Conservation (phyloP, 2,888 invertebrate species). For the Melanostoma mellinum region DNA sequence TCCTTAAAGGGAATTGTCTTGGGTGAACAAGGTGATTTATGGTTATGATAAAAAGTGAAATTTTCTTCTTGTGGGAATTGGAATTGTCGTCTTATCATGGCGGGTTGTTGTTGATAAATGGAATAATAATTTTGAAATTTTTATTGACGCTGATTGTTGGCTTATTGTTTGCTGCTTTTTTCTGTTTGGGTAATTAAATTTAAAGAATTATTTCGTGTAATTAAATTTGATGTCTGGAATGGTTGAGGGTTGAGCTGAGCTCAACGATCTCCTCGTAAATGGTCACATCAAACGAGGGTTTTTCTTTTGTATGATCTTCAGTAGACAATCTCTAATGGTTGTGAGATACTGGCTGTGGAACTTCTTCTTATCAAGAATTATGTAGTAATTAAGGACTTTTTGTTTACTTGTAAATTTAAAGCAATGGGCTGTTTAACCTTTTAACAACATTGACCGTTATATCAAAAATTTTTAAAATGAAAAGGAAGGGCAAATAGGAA, state of each 20-base stretch:
- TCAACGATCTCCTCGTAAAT: conserved; percentile 22
- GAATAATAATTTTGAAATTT: conserved; percentile 68
- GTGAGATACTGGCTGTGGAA: conserved; percentile 9
- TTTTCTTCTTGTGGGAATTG: conserved; percentile 11
- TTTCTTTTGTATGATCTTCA: not conserved
- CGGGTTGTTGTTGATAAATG: conserved; percentile 59
- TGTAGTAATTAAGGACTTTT: no score
- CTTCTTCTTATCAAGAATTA: no score
- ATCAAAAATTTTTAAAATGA: no score
- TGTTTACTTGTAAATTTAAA: no score
- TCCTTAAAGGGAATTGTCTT: not conserved
- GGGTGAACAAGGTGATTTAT: conserved; percentile 62
- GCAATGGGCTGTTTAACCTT: no score
- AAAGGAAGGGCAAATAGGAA: no score
- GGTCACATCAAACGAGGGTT: not conserved
- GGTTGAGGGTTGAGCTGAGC: conserved; percentile 41
- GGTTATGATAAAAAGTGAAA: conserved; percentile 45
- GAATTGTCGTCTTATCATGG: conserved; percentile 50
- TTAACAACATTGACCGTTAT: no score
- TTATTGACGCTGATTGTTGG: conserved; percentile 64
- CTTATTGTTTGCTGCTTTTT: conserved; percentile 55
- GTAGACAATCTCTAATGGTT: conserved; percentile 15
- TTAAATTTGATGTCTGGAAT: conserved; percentile 18
- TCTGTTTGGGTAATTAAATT: conserved; percentile 60
- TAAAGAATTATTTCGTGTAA: conserved; percentile 64